phyloP scores from a whole-genome alignment of 2,888 invertebrate species.

The Himalopsyche japonica region DNA sequence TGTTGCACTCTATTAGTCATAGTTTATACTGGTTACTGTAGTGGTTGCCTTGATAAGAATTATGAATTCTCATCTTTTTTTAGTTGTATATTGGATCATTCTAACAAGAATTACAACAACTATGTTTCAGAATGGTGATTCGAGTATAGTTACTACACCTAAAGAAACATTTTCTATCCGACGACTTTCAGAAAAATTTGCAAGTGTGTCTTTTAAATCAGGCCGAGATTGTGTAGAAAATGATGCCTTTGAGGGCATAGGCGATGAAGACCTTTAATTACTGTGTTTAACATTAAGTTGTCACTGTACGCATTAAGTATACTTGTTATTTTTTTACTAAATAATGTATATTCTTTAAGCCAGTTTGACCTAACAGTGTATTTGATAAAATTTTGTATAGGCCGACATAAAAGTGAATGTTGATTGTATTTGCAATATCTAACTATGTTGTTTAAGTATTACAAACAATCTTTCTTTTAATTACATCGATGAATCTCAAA shows the following conservation, averaged over 20 bases:
- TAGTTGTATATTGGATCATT: not conserved
- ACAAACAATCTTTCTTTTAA: too few relatives aligned
- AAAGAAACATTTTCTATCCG: constrained; percentile 76
- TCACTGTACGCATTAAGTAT: not conserved
- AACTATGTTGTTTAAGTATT: too few relatives aligned
- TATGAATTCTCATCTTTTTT: too few relatives aligned
- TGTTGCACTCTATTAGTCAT: not conserved
- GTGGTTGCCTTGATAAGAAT: too few relatives aligned
- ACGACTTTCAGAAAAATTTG: constrained; percentile 72
- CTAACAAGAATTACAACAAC: not conserved
- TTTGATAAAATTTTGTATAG: too few relatives aligned
- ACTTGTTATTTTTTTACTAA: not conserved
- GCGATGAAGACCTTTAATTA: constrained; percentile 84
- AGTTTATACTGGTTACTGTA: not conserved
- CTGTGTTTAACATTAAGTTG: not conserved
- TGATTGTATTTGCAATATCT: too few relatives aligned
- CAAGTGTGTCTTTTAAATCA: constrained; percentile 71
- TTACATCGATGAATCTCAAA: too few relatives aligned
- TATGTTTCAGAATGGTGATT: constrained; percentile 59
- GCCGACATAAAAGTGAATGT: too few relatives aligned
- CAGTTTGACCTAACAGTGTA: too few relatives aligned
- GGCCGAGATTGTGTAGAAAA: constrained; percentile 80
- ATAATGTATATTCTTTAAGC: not conserved
- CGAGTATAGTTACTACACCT: constrained; percentile 57
- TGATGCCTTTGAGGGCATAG: constrained; percentile 93